These are phyloP conservation scores for Octodonta nipae DNA, from an alignment of 2,888 invertebrate genomes.

Conservation along the genomic window DNA sequence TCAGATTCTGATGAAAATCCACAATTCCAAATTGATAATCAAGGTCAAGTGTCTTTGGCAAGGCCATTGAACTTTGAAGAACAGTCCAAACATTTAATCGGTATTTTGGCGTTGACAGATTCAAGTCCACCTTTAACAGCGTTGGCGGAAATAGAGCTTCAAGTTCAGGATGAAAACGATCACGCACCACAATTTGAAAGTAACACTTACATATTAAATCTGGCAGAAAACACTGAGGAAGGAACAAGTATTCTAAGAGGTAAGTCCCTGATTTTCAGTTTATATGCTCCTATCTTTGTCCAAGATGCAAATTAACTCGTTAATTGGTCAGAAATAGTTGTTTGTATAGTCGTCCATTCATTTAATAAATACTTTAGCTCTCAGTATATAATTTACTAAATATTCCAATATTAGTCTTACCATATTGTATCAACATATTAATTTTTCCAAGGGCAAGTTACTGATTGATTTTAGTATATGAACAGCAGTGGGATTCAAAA, in stretches of 20 bases:
- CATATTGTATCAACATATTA: no score
- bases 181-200: constrained; percentile 79
- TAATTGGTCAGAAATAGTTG: no score
- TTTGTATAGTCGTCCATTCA: no score
- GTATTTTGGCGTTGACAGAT: constrained; percentile 56
- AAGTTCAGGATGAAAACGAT: constrained; percentile 82
- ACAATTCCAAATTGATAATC: constrained; percentile 56
- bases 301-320: no score
- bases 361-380: no score
- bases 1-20: constrained; percentile 46
- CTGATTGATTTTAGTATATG: no score
- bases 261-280: no score
- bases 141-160: constrained; percentile 57
- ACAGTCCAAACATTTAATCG: constrained; percentile 55
- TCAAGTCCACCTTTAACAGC: constrained; percentile 58
- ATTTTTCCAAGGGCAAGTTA: no score
- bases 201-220: constrained; percentile 58
- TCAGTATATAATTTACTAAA: no score
- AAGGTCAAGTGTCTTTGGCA: constrained; percentile 61
- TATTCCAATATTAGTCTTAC: no score
- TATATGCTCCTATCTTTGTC: no score
- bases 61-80: constrained; percentile 65
- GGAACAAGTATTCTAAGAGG: constrained; percentile 63
- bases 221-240: constrained; percentile 74
- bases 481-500: no score